phyloP scores from a whole-genome alignment of 2,888 invertebrate genomes.

The Iphiclides podalirius region DNA sequence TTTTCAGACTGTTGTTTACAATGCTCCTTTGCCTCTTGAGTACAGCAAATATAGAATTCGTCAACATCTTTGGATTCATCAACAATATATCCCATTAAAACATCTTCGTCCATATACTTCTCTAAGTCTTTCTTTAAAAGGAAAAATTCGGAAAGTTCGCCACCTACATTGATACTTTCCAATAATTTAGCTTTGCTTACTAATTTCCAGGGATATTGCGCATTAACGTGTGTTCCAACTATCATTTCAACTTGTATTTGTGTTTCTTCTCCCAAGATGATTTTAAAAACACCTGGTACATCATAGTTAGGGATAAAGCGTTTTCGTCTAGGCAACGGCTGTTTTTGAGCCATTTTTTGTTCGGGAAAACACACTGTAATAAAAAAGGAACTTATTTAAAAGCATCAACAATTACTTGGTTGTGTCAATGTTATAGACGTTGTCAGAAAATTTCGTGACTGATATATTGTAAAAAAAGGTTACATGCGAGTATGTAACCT shows the following conservation, averaged over 20 bases:
- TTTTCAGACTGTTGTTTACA: constrained; percentile 71
- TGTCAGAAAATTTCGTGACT: too few relatives aligned
- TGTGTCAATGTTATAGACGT: too few relatives aligned
- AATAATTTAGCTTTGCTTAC: constrained; percentile 81
- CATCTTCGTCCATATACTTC: constrained; percentile 57
- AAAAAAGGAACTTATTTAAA: too few relatives aligned
- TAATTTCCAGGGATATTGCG: constrained; percentile 87
- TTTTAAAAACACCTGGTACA: constrained; percentile 77
- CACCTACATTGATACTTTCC: constrained; percentile 81
- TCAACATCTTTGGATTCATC: constrained; percentile 81
- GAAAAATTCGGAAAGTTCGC: constrained; percentile 70
- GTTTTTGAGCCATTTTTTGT: constrained; percentile 40
- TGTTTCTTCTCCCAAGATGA: constrained; percentile 77
- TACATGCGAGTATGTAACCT: too few relatives aligned
- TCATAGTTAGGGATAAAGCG: constrained; percentile 72
- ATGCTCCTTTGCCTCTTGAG: constrained; percentile 75
- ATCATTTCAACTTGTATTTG: constrained; percentile 82
- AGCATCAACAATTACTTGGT: too few relatives aligned
- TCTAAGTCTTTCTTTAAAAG: constrained; percentile 57
- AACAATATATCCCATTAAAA: constrained; percentile 84
- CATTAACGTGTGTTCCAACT: constrained; percentile 84
- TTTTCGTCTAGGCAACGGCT: constrained; percentile 56
- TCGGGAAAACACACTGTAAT: constrained; percentile 44
- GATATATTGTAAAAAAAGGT: too few relatives aligned
- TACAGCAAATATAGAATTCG: constrained; percentile 85